Evolutionary conservation across 2,888 invertebrate genomes (phyloP).

Genomic region (Sabatieria punctata): DNA sequence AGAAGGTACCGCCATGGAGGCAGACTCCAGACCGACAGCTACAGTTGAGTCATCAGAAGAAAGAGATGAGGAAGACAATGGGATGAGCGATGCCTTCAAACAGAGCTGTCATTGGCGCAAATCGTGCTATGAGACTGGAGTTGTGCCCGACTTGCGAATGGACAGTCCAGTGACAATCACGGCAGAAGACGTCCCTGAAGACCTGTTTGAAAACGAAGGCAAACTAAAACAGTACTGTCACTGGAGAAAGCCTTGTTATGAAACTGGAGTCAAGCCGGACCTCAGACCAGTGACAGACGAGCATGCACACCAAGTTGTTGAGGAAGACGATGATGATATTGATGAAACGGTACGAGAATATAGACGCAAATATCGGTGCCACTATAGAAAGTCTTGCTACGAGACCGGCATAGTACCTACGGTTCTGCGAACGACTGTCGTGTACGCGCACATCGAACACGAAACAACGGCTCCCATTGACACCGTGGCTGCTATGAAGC

Average conservation of each 20-base stretch:
- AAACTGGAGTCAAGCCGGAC: constrained; percentile 16
- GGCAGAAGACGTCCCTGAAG: background rate
- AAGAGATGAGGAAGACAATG: background rate
- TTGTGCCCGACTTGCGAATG: background rate
- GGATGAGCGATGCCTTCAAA: too few species aligned
- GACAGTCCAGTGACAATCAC: background rate
- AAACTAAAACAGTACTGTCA: background rate
- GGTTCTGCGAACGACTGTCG: constrained; percentile 3
- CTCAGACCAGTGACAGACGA: constrained; percentile 11
- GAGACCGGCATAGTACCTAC: constrained; percentile 19
- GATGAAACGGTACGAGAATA: background rate
- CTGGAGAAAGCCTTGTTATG: background rate
- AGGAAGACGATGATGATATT: background rate
- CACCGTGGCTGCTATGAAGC: too few species aligned
- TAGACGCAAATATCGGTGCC: constrained; percentile 15
- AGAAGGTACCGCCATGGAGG: constrained; percentile 1
- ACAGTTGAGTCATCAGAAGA: too few species aligned
- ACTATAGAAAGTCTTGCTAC: constrained; percentile 21
- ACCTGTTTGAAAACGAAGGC: background rate
- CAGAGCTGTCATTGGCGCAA: constrained; percentile 27
- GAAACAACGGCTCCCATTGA: too few species aligned
- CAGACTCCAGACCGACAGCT: background rate
- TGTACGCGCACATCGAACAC: too few species aligned
- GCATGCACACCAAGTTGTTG: background rate
- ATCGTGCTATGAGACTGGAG: constrained; percentile 30